Evolutionary conservation across 1,140 invertebrate genomes (phyloP), one percentile per base, ranked within the genome.

Genomic region (Nasonia longicornis): DNA sequence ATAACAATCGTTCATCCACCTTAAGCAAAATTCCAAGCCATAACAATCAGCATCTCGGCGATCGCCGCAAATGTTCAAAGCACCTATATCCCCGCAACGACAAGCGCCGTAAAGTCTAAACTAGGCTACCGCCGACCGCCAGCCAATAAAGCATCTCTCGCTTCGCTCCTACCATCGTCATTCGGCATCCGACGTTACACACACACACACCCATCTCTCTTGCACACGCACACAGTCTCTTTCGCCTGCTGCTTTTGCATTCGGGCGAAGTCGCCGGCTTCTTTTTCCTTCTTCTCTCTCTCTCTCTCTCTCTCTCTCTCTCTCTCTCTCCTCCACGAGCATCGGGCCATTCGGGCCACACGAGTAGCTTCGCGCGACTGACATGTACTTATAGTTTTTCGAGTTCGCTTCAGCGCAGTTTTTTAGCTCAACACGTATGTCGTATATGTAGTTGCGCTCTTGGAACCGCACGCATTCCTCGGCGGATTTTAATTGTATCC

Each of bases 101-200:
- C 52, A n/a, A 58, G 48, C 73, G 74, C 63, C 74, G 26, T 69
- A 77, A 48, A 77, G 63, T 77, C 64, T 77, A 29, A 69, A 48
- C 75, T 48, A 48, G 64, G 64, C 64, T 48, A 31, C 38, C 3
- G 6, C 7, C 4, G 6, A n/a, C 12, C 12, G 22, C 7, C 45
- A 26, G n/a, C 42, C 71, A 26, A 73, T 73, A 52, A 73, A 73
- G n/a, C 16, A 31, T 31, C 42, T 11, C 48, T 45, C 16, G 38
- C 38, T 14, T 22, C 8, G 38, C 14, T n/a, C 6, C 3, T 20
- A 58, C 16, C 52, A 58, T 48, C 71, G 22, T 48, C 72, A 45
- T 31, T 58, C 48, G 45, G 2, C 11, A 14, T 26, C 7, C 6
- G 16, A n/a, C 16, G 16, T 20, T 58, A n/a, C n/a, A n/a, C n/a